Conservation (phyloP, 2,888 invertebrate genomes). For the Mellilla xanthometata region DNA sequence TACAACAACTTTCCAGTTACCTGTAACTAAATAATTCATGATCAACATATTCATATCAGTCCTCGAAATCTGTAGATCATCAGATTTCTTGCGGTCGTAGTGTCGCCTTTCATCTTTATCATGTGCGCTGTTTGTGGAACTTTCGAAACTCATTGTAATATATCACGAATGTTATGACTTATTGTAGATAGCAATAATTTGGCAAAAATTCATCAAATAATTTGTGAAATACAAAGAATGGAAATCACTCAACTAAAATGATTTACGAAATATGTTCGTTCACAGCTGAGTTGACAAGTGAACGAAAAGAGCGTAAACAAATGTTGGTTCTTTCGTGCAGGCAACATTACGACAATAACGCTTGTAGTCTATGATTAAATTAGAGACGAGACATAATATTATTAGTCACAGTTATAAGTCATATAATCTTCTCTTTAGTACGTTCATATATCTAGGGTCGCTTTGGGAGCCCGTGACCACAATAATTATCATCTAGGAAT, state of each 20-base stretch:
- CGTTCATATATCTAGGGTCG: too few relatives aligned
- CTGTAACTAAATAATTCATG: conserved; percentile 99
- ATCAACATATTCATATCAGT: conserved; percentile 98
- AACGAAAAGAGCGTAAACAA: conserved; percentile 17
- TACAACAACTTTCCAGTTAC: conserved; percentile 61
- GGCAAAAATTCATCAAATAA: neutral
- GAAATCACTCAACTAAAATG: too few relatives aligned
- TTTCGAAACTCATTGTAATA: conserved; percentile 67
- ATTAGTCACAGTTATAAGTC: too few relatives aligned
- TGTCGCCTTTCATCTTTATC: conserved; percentile 78
- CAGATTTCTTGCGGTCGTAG: conserved; percentile 88
- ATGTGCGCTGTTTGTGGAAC: conserved; percentile 52
- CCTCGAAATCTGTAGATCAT: conserved; percentile 91
- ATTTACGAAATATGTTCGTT: conserved; percentile 1
- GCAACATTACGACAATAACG: neutral
- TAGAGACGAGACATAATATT: too few relatives aligned
- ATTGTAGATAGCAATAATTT: neutral
- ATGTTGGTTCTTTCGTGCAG: neutral
- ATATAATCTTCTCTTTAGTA: too few relatives aligned
- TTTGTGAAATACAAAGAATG: neutral
- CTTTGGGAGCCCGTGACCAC: too few relatives aligned
- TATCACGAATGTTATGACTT: conserved; percentile 14
- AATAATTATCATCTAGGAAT: too few relatives aligned
- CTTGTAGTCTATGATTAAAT: too few relatives aligned
- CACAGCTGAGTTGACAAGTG: conserved; percentile 26